phyloP scores from a whole-genome alignment of 2,797 vertebrate species.

The Columba guinea region DNA sequence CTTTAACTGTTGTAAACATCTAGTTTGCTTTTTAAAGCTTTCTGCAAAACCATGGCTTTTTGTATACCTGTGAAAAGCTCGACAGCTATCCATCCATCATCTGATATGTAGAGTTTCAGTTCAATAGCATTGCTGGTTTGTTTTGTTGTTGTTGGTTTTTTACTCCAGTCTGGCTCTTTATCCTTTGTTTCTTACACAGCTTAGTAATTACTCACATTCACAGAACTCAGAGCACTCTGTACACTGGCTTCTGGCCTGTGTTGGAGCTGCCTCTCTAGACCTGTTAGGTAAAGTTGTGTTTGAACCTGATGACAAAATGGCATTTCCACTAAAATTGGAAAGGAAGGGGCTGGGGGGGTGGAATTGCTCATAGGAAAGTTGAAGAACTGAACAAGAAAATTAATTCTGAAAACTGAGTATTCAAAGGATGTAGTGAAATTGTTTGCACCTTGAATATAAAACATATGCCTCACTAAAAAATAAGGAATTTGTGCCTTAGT shows the following conservation, averaged over 20 bases:
- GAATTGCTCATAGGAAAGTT: accelerated
- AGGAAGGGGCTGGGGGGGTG: not conserved
- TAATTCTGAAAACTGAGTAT: not conserved
- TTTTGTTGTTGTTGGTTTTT: not conserved
- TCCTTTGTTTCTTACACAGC: not conserved
- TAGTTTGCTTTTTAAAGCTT: not conserved
- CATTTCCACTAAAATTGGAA: not conserved
- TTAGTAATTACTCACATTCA: accelerated
- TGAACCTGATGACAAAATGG: not conserved
- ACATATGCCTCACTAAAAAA: not conserved
- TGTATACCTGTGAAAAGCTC: not conserved
- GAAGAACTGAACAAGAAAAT: not conserved
- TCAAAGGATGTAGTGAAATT: not conserved
- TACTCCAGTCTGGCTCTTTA: not conserved
- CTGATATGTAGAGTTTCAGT: not conserved
- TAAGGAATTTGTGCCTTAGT: not conserved
- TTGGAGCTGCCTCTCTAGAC: not conserved
- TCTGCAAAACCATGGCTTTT: not conserved
- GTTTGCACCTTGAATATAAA: not conserved
- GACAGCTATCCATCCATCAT: not conserved
- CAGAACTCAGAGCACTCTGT: not conserved
- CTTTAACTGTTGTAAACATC: not conserved
- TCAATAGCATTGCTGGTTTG: not conserved
- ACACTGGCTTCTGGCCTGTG: not conserved
- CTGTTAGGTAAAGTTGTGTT: not conserved